Base-by-base conservation (phyloP, 1,140 invertebrate species). In the Rhynchophorus ferrugineus region DNA sequence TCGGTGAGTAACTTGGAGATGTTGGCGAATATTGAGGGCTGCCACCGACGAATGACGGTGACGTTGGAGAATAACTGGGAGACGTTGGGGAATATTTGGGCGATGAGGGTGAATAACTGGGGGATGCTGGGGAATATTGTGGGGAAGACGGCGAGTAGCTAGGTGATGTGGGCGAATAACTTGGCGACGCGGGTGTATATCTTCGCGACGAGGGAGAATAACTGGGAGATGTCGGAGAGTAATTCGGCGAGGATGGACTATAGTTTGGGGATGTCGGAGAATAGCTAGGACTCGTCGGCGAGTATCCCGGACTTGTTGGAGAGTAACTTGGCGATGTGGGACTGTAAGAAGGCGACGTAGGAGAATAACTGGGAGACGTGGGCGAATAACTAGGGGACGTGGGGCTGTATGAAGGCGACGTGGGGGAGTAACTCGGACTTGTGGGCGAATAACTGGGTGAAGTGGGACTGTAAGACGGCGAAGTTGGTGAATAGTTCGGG, bases 121-220 rank as follows among this genome's bases (percentile, higher is more conserved):
- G 91, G 35, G 79, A 80, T 0, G 82, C 83, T 0, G 86, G 81
- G 1, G 82, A 81, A 58, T 88, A 89, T 48, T 79, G 80, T 0
- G 80, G 83, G 29, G 76, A 81, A 0, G 87, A 83, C 0, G 87
- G 87, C 0, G 84, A 84, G 67, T 91, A 88, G 57, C 84, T 85
- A 1, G 87, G 85, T 54, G 84, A 87, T 1, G 84, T 80, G 0
- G 87, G 87, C 5, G 85, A 87, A 67, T 87, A 90, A 50, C 83
- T 82, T 36, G 87, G 87, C 0, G 85, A 87, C 0, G 81, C 74
- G 0, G 78, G 77, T 8, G 78, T 74, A 54, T 78, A 69, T 14
- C 82, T 82, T 1, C 90, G 90, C 57, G 83, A 89, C 0, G 87
- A 84, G 6, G 89, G 87, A 9, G 84, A 89, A 58, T 96, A 98